phyloP scores from a whole-genome alignment of 2,888 invertebrate species.

The Leptinotarsa juncta region DNA sequence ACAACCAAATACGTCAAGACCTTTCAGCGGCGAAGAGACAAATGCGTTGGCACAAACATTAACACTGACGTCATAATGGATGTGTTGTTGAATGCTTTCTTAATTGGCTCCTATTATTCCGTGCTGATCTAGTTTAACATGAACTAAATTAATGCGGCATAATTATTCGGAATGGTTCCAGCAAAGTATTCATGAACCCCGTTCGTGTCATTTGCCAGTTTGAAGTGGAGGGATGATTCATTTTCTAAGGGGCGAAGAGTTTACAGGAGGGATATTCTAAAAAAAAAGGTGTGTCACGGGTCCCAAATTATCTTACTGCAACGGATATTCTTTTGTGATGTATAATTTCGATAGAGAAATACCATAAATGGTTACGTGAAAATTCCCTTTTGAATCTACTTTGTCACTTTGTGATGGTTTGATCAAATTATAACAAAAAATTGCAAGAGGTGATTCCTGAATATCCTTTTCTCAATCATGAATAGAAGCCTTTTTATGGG shows the following conservation, averaged over 20 bases:
- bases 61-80: constrained; percentile 49
- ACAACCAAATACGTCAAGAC: not conserved
- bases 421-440: no score
- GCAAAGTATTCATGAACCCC: constrained; percentile 13
- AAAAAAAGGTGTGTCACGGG: not conserved
- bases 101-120: constrained; percentile 51
- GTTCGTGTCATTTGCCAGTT: constrained; percentile 14
- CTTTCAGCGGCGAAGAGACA: not conserved
- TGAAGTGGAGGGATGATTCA: constrained; percentile 14
- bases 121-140: constrained; percentile 49
- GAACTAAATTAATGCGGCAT: constrained; percentile 40
- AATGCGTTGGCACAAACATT: constrained; percentile 35
- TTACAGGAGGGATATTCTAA: not conserved
- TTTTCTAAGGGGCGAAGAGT: constrained; percentile 2
- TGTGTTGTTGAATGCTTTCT: constrained; percentile 52
- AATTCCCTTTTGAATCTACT: no score
- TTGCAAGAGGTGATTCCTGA: no score
- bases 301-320: not conserved
- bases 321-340: no score
- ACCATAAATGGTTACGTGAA: no score
- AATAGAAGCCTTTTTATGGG: no score
- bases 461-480: no score
- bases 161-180: constrained; percentile 19
- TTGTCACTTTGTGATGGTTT: no score
- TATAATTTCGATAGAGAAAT: no score